Evolutionary conservation across 2,113 vertebrate species (phyloP).

Genomic region (Talpa occidentalis): DNA sequence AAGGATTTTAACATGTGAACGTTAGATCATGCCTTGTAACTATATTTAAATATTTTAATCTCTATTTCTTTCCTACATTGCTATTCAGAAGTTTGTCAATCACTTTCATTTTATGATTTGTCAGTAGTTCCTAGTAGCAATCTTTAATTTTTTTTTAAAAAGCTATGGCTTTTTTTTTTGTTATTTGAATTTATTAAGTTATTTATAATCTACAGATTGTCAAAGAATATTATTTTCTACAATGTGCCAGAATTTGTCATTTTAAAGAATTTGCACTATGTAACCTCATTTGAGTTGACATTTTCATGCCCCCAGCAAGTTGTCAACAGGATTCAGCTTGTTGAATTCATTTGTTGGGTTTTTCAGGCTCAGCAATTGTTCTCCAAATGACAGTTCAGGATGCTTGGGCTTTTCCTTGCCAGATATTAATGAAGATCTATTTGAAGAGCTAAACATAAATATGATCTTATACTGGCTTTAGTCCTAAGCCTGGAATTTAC

Average conservation of each 20-base stretch:
- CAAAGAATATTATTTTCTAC: slow-evolving; percentile 39
- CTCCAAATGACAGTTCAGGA: background rate
- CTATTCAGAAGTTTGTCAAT: background rate
- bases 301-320: slow-evolving; percentile 3
- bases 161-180: background rate
- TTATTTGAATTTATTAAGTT: background rate
- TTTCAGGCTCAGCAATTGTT: background rate
- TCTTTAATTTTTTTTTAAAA: background rate
- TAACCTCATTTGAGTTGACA: slow-evolving; percentile 22
- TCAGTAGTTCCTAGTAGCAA: background rate
- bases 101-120: background rate
- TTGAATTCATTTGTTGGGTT: background rate
- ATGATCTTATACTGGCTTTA: background rate
- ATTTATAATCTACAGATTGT: background rate
- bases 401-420: background rate
- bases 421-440: background rate
- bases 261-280: slow-evolving; percentile 38
- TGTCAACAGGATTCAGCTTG: slow-evolving; percentile 12
- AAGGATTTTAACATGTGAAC: background rate
- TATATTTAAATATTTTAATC: background rate
- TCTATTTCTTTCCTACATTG: background rate
- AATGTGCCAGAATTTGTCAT: background rate
- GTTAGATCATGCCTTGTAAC: background rate
- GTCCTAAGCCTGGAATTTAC: background rate
- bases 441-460: background rate